A percentile compares a stretch with the other conserved stretches of the same genome.
Conservation (phyloP, 1,140 invertebrate genomes). For the Eciton burchellii region DNA sequence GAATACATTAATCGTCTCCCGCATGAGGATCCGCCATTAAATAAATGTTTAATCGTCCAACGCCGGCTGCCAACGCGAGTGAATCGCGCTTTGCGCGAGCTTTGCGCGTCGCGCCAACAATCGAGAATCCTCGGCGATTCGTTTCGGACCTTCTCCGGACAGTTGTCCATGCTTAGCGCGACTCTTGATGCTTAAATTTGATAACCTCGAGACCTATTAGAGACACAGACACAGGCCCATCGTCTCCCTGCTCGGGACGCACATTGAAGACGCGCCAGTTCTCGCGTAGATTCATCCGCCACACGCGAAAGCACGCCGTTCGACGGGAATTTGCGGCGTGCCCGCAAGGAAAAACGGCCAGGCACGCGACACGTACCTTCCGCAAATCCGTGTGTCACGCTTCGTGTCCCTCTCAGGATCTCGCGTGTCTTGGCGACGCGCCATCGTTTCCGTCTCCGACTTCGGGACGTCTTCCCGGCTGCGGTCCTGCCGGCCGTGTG, state of each 20-base stretch:
- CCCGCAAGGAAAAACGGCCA: background rate
- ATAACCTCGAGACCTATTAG: no score
- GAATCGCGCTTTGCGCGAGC: background rate
- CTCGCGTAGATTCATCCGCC: no score
- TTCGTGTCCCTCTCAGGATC: background rate
- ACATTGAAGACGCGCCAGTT: no score
- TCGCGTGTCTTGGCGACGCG: conserved; percentile 61
- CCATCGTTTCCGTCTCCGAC: conserved; percentile 68
- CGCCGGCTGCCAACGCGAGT: background rate
- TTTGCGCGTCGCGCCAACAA: no score
- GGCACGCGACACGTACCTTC: background rate
- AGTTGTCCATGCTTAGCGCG: no score
- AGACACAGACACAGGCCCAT: no score
- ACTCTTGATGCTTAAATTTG: no score
- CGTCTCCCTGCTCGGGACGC: no score
- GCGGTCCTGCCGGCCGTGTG: conserved; percentile 53
- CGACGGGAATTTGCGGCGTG: conserved; percentile 1
- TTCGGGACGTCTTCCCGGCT: conserved; percentile 65
- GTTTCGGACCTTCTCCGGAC: no score
- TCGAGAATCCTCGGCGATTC: no score
- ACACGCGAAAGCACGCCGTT: background rate
- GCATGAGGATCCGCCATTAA: background rate
- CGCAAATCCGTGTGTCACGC: conserved; percentile 1
- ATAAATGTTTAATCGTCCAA: conserved; percentile 40
- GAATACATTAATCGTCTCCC: conserved; percentile 79